Conservation (phyloP, 1,140 invertebrate species). For the Pteromalus puparum region DNA sequence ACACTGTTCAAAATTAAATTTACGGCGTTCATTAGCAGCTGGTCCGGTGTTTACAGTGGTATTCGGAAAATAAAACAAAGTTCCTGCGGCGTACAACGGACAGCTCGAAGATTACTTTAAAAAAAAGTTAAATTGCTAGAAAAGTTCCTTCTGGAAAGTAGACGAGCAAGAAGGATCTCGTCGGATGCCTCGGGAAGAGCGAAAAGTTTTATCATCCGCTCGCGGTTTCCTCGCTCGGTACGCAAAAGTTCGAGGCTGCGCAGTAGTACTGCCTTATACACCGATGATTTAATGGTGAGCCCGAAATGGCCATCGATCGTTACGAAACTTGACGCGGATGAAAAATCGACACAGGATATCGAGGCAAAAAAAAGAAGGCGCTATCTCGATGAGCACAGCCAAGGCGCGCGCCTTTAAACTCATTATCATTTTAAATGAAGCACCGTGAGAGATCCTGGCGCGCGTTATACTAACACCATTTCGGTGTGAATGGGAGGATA, state of each 20-base stretch:
- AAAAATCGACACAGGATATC: not conserved
- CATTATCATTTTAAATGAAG: slow-evolving; percentile 29
- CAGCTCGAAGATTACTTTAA: slow-evolving; percentile 1
- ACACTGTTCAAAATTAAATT: not conserved
- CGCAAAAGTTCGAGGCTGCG: not conserved
- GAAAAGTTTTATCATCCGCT: slow-evolving; percentile 36
- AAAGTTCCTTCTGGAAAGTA: slow-evolving; percentile 2
- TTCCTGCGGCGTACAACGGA: not conserved
- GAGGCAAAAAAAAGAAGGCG: not conserved
- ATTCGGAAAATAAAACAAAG: not conserved
- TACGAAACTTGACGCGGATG: not conserved
- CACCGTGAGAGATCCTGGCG: not conserved
- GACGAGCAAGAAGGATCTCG: not conserved
- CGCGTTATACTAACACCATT: slow-evolving; percentile 18
- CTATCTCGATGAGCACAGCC: not conserved
- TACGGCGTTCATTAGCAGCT: not conserved
- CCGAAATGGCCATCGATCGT: slow-evolving; percentile 1
- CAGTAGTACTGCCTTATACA: not conserved
- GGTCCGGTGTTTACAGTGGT: no score
- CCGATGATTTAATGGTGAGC: slow-evolving; percentile 1
- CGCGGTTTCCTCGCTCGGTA: not conserved
- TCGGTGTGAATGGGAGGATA: not conserved
- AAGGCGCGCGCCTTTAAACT: not conserved
- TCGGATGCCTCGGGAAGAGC: not conserved
- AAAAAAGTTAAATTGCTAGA: slow-evolving; percentile 42